Evolutionary conservation across 1,140 invertebrate species (phyloP), one percentile per base, ranked within the genome.

Genomic region (Drosophila suzukii): DNA sequence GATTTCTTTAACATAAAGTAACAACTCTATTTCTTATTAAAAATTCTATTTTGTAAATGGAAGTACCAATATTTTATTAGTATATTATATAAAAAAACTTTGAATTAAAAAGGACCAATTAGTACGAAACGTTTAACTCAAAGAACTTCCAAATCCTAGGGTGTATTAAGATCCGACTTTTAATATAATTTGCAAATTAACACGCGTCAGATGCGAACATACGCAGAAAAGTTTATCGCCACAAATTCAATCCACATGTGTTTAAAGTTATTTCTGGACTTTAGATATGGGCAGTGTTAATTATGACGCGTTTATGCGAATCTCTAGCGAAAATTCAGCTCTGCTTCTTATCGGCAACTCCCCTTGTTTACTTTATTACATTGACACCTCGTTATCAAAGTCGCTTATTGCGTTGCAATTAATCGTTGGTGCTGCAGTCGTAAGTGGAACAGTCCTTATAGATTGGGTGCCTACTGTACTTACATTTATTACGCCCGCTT

Each of bases 351-450:
- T 67, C 63, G 57, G 24, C n/a, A 3, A n/a, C 15, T 30, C 6
- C 43, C 0, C 36, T 43, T 67, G 41, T 66, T 50, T 27, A 41
- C 46, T 34, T 66, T 41, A 27, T 51, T 66, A 43, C 60, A 65
- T 39, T 27, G 36, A 34, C 60, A 51, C 27, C 17, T 65, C 20
- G 7, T 67, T 67, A 67, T 67, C 63, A 51, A 24, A 17, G 63
- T n/a, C 7, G 36, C n/a, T 67, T 51, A 67, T 51, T 67, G 63
- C 60, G 60, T 67, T 67, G 63, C 63, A 66, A 27, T 67, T 43
- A 66, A 43, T 67, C 6, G 12, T n/a, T 58, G 8, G 38, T 6
- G 30, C 53, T 20, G 20, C 55, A 46, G 55, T 0, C 38, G 17
- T 41, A 67, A 67, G 13, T 65, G 59, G 44, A 65, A 11, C 59